Evolutionary conservation across 2,888 invertebrate species (phyloP).

Genomic region (Terebella lapidaria): DNA sequence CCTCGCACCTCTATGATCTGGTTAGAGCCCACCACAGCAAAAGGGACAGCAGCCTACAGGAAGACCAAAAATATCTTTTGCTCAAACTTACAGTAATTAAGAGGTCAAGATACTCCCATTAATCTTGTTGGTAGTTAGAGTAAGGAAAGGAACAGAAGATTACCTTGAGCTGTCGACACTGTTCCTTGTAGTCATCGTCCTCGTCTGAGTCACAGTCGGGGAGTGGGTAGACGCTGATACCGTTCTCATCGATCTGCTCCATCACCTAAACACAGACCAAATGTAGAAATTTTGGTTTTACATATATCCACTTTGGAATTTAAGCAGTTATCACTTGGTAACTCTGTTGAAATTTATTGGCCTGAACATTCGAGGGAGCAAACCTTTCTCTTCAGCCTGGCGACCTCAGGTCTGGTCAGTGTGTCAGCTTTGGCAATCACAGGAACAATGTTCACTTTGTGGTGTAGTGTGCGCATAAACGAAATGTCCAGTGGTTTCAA

Average conservation of each 20-base stretch:
- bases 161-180: slow-evolving; percentile 52
- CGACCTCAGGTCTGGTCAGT: slow-evolving; percentile 48
- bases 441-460: slow-evolving; percentile 54
- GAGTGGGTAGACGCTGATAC: slow-evolving; percentile 88
- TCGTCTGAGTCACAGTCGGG: slow-evolving; percentile 93
- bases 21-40: slow-evolving; percentile 96
- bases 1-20: slow-evolving; percentile 86
- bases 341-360: no score
- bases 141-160: no score
- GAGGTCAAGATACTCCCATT: no score
- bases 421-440: slow-evolving; percentile 54
- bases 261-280: slow-evolving; percentile 61
- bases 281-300: background rate
- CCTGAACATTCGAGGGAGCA: no score
- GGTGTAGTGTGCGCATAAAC: slow-evolving; percentile 51
- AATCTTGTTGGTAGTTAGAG: no score
- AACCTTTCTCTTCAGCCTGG: slow-evolving; percentile 46
- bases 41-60: slow-evolving; percentile 89
- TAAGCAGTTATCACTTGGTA: no score
- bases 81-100: no score
- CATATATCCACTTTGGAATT: no score
- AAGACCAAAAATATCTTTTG: no score
- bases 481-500: slow-evolving; percentile 51
- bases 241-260: slow-evolving; percentile 85
- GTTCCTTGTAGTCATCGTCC: slow-evolving; percentile 86